These are phyloP conservation scores for Lucilia cuprina DNA, from an alignment of 1,140 invertebrate species.

Conservation along the genomic window DNA sequence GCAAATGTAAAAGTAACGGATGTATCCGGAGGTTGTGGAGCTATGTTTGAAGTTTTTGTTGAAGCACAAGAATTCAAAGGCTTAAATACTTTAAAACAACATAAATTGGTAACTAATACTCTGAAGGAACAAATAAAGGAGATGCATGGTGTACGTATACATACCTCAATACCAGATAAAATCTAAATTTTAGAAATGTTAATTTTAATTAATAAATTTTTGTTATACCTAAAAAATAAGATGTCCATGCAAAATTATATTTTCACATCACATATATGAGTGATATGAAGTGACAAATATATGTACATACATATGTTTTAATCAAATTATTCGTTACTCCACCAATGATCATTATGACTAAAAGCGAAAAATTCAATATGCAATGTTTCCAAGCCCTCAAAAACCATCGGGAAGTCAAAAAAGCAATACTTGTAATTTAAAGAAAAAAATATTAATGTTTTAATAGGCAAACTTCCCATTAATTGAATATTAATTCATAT, in stretches of 20 bases:
- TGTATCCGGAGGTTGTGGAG: slow-evolving; percentile 85
- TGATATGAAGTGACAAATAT: too few species aligned
- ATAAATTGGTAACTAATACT: slow-evolving; percentile 78
- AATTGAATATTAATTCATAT: too few species aligned
- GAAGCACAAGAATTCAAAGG: slow-evolving; percentile 80
- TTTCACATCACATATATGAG: too few species aligned
- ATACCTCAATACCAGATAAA: slow-evolving; percentile 65
- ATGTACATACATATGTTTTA: too few species aligned
- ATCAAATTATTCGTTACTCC: too few species aligned
- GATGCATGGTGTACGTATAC: slow-evolving; percentile 84
- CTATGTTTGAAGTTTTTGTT: slow-evolving; percentile 85
- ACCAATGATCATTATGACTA: too few species aligned
- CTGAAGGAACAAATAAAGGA: slow-evolving; percentile 81
- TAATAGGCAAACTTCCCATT: too few species aligned
- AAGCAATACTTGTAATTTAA: too few species aligned
- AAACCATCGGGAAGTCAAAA: too few species aligned
- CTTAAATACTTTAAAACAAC: slow-evolving; percentile 79
- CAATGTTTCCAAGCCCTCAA: too few species aligned
- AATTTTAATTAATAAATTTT: not conserved
- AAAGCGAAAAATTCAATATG: too few species aligned
- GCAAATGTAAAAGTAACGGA: slow-evolving; percentile 71
- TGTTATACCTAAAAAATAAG: not conserved
- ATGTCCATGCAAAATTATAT: not conserved
- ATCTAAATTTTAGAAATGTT: slow-evolving; percentile 13
- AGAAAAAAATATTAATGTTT: too few species aligned